Percentiles rank a stretch among this genome's conserved stretches.
Conservation (phyloP, 2,797 vertebrate species). For the Cirrhinus molitorella region DNA sequence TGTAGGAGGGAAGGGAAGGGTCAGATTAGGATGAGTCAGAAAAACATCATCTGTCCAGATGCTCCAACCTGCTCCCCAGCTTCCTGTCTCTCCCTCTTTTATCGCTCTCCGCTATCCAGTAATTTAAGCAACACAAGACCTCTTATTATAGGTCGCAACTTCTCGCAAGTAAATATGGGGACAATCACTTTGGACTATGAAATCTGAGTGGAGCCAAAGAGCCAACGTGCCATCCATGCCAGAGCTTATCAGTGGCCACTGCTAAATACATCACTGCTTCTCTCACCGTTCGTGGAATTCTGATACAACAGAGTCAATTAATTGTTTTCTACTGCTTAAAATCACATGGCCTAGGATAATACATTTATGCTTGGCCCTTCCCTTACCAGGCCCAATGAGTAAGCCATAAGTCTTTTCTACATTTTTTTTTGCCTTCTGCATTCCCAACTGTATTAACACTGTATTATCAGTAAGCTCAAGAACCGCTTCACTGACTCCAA, state of each 20-base stretch:
- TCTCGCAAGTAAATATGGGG: neutral
- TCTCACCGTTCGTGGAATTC: slow-evolving; percentile 1
- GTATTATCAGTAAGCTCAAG: neutral
- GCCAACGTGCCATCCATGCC: slow-evolving; percentile 43
- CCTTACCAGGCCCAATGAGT: neutral
- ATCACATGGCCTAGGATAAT: neutral
- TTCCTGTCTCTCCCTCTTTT: neutral
- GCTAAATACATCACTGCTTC: slow-evolving; percentile 21
- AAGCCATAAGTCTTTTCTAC: neutral
- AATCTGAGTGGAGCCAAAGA: slow-evolving; percentile 39
- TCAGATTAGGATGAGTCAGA: slow-evolving; percentile 36
- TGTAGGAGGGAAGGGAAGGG: slow-evolving; percentile 7
- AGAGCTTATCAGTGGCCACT: slow-evolving; percentile 17
- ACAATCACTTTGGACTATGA: slow-evolving; percentile 37
- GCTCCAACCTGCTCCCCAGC: slow-evolving; percentile 11
- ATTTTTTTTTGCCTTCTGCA: neutral
- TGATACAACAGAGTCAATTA: neutral
- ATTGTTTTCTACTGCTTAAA: neutral
- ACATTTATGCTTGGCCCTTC: neutral
- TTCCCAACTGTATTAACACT: neutral
- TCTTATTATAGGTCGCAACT: slow-evolving; percentile 16
- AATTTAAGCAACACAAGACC: slow-evolving; percentile 30
- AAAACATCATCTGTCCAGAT: slow-evolving; percentile 6
- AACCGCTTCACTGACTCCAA: neutral
- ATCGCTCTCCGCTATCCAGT: neutral